phyloP scores from a whole-genome alignment of 2,888 invertebrate genomes.

The Nasonia oneida region DNA sequence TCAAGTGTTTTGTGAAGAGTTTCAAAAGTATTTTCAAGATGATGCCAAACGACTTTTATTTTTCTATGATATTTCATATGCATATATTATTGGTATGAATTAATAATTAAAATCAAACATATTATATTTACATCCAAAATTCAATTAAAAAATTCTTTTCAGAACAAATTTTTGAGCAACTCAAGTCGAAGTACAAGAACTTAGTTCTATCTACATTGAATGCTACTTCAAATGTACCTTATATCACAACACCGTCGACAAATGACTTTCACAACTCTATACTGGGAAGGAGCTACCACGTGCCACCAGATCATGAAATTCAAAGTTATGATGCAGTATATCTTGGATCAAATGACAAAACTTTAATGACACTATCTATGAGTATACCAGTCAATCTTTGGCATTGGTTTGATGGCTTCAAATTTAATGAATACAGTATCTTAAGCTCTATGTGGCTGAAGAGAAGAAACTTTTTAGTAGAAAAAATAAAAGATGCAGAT shows the following conservation, averaged over 20 bases:
- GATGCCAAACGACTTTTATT: conserved; percentile 80
- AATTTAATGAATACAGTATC: conserved; percentile 77
- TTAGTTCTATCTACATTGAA: conserved; percentile 68
- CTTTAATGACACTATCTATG: conserved; percentile 84
- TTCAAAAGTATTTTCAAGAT: conserved; percentile 75
- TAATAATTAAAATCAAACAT: background rate
- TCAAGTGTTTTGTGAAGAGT: conserved; percentile 75
- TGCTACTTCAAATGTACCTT: conserved; percentile 70
- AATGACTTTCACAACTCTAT: conserved; percentile 62
- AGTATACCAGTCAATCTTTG: conserved; percentile 81
- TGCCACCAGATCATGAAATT: conserved; percentile 71
- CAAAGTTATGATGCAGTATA: conserved; percentile 83
- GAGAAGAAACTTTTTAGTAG: conserved; percentile 90
- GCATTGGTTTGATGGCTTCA: conserved; percentile 79
- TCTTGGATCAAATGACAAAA: conserved; percentile 84
- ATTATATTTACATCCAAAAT: background rate
- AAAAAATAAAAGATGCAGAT: conserved; percentile 94
- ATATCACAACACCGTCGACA: conserved; percentile 60
- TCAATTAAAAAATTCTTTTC: conserved; percentile 53
- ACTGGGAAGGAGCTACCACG: conserved; percentile 72
- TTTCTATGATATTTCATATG: conserved; percentile 86
- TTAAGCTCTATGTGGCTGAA: conserved; percentile 82
- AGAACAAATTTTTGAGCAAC: conserved; percentile 67
- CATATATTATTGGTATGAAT: conserved; percentile 82
- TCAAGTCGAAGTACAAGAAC: conserved; percentile 66